A percentile compares a stretch with the other conserved stretches of the same genome.
These are phyloP conservation scores for Desmophyllum pertusum DNA, from an alignment of 92 coral and sea anemone species.

Conservation along the genomic window DNA sequence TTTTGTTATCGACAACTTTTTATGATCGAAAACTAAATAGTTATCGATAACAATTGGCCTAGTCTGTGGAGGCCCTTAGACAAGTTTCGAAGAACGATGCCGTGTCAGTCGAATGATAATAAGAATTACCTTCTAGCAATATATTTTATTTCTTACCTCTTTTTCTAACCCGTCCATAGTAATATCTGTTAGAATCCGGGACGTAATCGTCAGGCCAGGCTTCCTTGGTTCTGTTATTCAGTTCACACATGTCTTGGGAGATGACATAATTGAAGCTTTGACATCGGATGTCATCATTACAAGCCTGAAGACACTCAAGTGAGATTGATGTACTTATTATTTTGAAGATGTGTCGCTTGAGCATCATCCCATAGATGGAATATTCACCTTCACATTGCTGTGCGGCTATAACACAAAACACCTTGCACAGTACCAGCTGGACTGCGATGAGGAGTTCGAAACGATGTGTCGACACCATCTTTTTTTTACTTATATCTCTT, in stretches of 20 bases:
- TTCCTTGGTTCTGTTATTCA: slow-evolving; percentile 1
- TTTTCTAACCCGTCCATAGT: background rate
- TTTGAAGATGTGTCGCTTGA: background rate
- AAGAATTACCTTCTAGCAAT: background rate
- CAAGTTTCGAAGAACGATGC: too few species aligned
- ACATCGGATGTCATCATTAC: background rate
- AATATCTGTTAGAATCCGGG: background rate
- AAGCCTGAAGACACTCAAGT: background rate
- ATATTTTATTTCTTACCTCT: background rate
- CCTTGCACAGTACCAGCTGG: background rate
- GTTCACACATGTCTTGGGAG: background rate
- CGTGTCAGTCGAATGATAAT: background rate
- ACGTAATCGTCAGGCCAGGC: background rate
- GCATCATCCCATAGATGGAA: slow-evolving; percentile 3
- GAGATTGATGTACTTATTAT: background rate
- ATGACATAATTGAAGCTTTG: slow-evolving; percentile 6
- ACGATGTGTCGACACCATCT: background rate
- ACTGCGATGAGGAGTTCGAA: background rate
- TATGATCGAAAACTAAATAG: too few species aligned
- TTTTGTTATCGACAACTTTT: too few species aligned
- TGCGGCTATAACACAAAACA: background rate
- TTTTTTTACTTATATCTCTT: too few species aligned
- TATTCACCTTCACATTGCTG: background rate
- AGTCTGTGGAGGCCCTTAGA: too few species aligned
- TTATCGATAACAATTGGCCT: too few species aligned